A percentile compares a stretch with the other conserved stretches of the same genome.
Conservation (phyloP, 2,888 invertebrate species). For the Spicauda simplicius region DNA sequence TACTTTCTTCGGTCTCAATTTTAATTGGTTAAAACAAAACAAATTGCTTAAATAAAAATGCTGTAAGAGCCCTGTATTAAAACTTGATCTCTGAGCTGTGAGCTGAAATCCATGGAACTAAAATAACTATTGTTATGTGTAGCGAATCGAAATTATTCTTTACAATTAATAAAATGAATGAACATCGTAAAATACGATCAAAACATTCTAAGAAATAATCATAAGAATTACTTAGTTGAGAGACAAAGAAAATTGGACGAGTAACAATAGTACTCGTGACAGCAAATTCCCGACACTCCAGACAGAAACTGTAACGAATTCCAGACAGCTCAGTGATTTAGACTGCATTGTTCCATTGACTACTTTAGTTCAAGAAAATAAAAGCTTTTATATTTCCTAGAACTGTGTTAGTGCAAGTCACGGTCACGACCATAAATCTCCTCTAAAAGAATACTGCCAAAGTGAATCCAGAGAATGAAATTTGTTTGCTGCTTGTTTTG, state of each 20-base stretch:
- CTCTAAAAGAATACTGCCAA: conserved; percentile 32
- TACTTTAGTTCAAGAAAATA: conserved; percentile 27
- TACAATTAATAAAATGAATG: background rate
- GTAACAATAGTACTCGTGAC: conserved; percentile 1
- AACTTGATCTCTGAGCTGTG: no score
- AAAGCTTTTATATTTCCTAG: conserved; percentile 29
- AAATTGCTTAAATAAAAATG: no score
- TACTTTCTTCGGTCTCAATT: no score
- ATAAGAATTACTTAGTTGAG: background rate
- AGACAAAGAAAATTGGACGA: conserved; percentile 9
- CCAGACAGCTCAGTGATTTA: conserved; percentile 40
- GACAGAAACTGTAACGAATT: conserved; percentile 33
- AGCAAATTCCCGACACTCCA: background rate
- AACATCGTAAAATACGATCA: background rate
- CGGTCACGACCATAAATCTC: conserved; percentile 32
- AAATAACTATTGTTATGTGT: no score
- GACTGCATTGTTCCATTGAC: conserved; percentile 38
- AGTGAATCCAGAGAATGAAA: conserved; percentile 34
- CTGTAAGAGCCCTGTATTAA: no score
- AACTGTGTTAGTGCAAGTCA: conserved; percentile 34
- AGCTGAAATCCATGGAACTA: no score
- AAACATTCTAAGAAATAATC: background rate
- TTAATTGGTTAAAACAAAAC: no score
- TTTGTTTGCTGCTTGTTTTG: conserved; percentile 34
- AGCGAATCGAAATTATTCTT: no score